Conservation (phyloP, 2,797 vertebrate species). For the Catharus ustulatus region DNA sequence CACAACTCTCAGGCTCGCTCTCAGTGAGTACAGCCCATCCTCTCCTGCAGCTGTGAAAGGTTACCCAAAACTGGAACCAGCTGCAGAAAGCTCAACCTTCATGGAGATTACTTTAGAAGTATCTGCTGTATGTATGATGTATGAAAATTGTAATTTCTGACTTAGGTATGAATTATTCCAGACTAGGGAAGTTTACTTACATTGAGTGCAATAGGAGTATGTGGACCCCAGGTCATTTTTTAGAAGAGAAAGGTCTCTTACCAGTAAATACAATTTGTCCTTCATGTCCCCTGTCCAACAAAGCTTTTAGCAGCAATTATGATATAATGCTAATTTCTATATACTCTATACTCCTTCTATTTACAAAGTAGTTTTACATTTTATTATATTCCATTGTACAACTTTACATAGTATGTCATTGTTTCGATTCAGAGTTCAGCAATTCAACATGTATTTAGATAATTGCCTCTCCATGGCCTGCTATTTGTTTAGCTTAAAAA, state of each 20-base stretch:
- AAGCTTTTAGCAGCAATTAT: slow-evolving; percentile 34
- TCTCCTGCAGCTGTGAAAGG: neutral
- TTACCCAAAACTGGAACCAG: neutral
- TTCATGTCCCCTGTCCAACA: neutral
- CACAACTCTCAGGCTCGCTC: neutral
- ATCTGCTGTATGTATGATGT: neutral
- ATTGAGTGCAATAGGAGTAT: neutral
- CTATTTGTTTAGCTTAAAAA: slow-evolving; percentile 55
- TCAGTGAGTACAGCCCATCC: neutral
- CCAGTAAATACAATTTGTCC: neutral
- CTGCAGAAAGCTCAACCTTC: neutral
- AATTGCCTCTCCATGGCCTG: slow-evolving; percentile 37
- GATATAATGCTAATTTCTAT: slow-evolving; percentile 47
- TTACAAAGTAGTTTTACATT: slow-evolving; percentile 74
- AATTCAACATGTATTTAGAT: neutral
- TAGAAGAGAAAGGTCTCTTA: neutral
- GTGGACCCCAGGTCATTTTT: neutral
- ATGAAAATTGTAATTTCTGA: neutral
- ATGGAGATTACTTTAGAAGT: neutral
- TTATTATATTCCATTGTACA: slow-evolving; percentile 80
- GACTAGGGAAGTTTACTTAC: neutral
- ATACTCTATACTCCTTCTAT: slow-evolving; percentile 56
- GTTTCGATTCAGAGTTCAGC: slow-evolving; percentile 41
- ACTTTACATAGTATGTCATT: slow-evolving; percentile 62
- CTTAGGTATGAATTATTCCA: neutral